Conservation (phyloP, 2,888 invertebrate genomes). For the Perithous albicinctus region DNA sequence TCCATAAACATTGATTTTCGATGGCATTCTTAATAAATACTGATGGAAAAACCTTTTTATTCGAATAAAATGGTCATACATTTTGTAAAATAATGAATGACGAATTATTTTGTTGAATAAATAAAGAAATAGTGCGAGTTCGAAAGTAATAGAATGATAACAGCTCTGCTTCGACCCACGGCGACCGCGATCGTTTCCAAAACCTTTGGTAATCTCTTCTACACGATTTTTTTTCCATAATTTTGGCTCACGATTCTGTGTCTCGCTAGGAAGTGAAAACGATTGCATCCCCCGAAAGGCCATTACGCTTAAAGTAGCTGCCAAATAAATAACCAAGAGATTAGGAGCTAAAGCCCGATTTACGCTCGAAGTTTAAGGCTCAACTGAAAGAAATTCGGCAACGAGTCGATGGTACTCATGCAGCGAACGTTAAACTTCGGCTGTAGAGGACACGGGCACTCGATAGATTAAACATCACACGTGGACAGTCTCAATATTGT, state of each 20-base stretch:
- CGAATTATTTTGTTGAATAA: too few relatives aligned
- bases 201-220: not conserved
- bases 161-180: not conserved
- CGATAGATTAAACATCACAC: conserved; percentile 61
- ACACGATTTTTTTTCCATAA: not conserved
- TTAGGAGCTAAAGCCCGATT: conserved; percentile 51
- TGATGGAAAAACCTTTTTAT: too few relatives aligned
- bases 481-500: conserved; percentile 61
- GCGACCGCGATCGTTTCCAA: conserved; percentile 15
- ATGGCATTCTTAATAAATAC: too few relatives aligned
- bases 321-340: conserved; percentile 64
- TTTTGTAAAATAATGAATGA: too few relatives aligned
- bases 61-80: too few relatives aligned
- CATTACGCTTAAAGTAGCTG: conserved; percentile 56
- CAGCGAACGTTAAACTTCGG: conserved; percentile 4
- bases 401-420: not conserved
- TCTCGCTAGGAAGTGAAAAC: not conserved
- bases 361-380: conserved; percentile 19
- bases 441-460: not conserved
- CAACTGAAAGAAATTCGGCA: not conserved
- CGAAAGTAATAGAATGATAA: too few relatives aligned
- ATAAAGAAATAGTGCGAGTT: too few relatives aligned
- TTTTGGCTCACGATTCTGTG: not conserved
- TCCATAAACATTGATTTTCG: too few relatives aligned
- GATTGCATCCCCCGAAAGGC: conserved; percentile 9